Percentiles rank a stretch among this genome's conserved stretches.
These are phyloP conservation scores for Ceyx melanurus DNA, from an alignment of 2,113 vertebrate species.

Conservation along the genomic window DNA sequence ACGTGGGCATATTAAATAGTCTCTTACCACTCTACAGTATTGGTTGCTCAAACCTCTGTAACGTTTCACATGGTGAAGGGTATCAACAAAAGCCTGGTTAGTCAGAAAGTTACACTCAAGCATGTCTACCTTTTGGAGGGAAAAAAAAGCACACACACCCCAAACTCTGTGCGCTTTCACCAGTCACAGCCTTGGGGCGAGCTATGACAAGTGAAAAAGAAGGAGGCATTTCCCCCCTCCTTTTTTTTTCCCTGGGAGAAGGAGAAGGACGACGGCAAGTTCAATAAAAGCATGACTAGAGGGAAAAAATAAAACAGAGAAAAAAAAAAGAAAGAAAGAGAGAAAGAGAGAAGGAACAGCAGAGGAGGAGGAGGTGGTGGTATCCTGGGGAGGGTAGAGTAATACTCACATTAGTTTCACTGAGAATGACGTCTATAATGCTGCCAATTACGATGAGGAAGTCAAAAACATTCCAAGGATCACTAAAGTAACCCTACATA, in stretches of 20 bases:
- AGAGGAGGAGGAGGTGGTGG: slow-evolving; percentile 69
- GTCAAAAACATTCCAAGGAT: slow-evolving; percentile 99
- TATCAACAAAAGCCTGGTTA: slow-evolving; percentile 80
- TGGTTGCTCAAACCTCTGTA: slow-evolving; percentile 78
- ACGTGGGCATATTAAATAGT: slow-evolving; percentile 84
- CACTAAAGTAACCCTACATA: slow-evolving; percentile 99
- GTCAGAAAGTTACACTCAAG: slow-evolving; percentile 73
- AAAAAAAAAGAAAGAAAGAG: slow-evolving; percentile 55
- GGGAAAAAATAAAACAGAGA: slow-evolving; percentile 58
- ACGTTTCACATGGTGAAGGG: slow-evolving; percentile 74
- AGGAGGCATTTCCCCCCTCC: slow-evolving; percentile 71
- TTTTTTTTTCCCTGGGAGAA: slow-evolving; percentile 78
- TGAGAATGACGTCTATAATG: slow-evolving; percentile 99
- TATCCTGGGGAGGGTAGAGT: slow-evolving; percentile 81
- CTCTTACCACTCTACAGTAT: slow-evolving; percentile 80
- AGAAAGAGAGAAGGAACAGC: slow-evolving; percentile 68
- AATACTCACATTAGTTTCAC: slow-evolving; percentile 99
- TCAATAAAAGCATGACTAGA: slow-evolving; percentile 79
- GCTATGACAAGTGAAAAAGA: slow-evolving; percentile 77
- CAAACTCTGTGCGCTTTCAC: slow-evolving; percentile 71
- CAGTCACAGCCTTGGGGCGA: slow-evolving; percentile 61
- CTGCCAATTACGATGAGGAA: slow-evolving; percentile 99
- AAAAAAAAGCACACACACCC: slow-evolving; percentile 72
- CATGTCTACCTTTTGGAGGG: slow-evolving; percentile 64
- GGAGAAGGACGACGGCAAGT: slow-evolving; percentile 78